These are phyloP conservation scores for Heteronetta atricapilla DNA, from an alignment of 2,113 vertebrate genomes.

Conservation along the genomic window DNA sequence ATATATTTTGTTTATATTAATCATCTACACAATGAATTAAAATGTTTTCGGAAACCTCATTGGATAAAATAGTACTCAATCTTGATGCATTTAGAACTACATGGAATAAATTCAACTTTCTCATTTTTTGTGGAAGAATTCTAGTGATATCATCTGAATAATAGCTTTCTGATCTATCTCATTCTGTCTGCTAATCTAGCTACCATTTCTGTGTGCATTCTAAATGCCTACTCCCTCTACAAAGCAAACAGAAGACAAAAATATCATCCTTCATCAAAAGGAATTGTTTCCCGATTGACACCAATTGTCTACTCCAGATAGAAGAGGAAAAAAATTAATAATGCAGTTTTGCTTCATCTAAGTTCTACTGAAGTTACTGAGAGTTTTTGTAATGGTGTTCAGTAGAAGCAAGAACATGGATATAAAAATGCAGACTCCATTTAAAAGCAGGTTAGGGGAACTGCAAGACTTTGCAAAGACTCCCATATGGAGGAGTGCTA, in stretches of 20 bases:
- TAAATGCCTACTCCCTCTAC: not conserved
- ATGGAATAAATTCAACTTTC: not conserved
- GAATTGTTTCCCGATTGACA: not conserved
- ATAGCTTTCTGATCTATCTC: not conserved
- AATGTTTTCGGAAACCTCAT: not conserved
- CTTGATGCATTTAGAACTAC: not conserved
- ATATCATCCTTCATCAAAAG: conserved; percentile 18
- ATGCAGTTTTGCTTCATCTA: not conserved
- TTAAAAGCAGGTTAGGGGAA: not conserved
- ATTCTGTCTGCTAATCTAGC: not conserved
- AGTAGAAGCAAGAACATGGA: not conserved
- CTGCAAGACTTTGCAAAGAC: not conserved
- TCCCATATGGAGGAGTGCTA: not conserved
- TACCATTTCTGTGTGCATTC: not conserved
- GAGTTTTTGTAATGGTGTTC: not conserved
- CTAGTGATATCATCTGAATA: not conserved
- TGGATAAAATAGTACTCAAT: not conserved
- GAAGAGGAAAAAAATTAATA: not conserved
- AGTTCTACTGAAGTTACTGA: not conserved
- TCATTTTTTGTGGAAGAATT: not conserved
- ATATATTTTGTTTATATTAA: not conserved
- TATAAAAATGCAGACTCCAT: not conserved
- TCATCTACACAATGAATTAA: not conserved
- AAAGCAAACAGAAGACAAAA: conserved; percentile 36
- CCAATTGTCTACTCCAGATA: not conserved